These are phyloP conservation scores for Peromyscus maniculatus DNA, from an alignment of 2,113 vertebrate genomes.

Conservation along the genomic window DNA sequence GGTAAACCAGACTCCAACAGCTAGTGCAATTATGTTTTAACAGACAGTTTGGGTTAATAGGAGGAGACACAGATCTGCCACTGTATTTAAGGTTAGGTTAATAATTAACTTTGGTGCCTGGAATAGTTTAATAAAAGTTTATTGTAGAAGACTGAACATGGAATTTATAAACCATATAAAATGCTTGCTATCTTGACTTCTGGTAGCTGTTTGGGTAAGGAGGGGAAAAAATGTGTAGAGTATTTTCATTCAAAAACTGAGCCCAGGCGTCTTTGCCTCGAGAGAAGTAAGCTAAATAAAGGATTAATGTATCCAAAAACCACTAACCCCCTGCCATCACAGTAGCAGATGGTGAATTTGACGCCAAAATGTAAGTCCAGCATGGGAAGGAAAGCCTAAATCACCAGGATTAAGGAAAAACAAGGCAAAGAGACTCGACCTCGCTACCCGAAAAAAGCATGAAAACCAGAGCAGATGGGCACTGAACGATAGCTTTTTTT, in stretches of 20 bases:
- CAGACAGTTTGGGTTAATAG: constrained; percentile 77
- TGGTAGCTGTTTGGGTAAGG: constrained; percentile 18
- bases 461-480: constrained; percentile 48
- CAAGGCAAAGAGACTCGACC: background rate
- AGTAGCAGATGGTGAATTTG: background rate
- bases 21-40: constrained; percentile 75
- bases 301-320: background rate
- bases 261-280: background rate
- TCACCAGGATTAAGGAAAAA: constrained; percentile 9
- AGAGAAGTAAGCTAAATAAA: background rate
- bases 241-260: constrained; percentile 53
- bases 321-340: background rate
- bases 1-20: constrained; percentile 68
- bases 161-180: constrained; percentile 3
- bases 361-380: background rate
- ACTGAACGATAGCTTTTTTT: constrained; percentile 50
- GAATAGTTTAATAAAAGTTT: constrained; percentile 73
- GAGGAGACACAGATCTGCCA: constrained; percentile 76
- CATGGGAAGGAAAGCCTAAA: background rate
- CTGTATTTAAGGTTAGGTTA: constrained; percentile 82
- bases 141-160: constrained; percentile 60
- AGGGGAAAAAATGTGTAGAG: background rate
- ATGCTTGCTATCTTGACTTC: constrained; percentile 30
- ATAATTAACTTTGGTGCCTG: constrained; percentile 78
- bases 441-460: background rate